Evolutionary conservation across 2,888 invertebrate genomes (phyloP).

Genomic region (Tromatobia lineatoria): DNA sequence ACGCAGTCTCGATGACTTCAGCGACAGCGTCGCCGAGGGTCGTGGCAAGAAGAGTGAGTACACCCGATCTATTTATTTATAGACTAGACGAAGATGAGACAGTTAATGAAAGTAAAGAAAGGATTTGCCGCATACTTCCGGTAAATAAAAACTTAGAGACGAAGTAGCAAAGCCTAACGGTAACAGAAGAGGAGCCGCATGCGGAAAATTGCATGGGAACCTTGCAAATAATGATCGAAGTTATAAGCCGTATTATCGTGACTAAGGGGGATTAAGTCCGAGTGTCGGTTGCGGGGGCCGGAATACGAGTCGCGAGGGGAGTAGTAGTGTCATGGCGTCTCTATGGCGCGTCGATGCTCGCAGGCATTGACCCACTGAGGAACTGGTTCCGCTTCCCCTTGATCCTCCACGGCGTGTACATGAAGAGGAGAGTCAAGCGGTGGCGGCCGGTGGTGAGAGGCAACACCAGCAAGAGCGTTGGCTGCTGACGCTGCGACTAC

Average conservation of each 20-base stretch:
- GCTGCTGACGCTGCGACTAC: slow-evolving; percentile 19
- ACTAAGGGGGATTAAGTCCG: slow-evolving; percentile 34
- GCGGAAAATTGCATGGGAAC: slow-evolving; percentile 34
- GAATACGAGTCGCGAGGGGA: slow-evolving; percentile 34
- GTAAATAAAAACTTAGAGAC: slow-evolving; percentile 4
- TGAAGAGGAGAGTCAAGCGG: slow-evolving; percentile 60
- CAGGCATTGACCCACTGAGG: slow-evolving; percentile 84
- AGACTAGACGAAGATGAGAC: slow-evolving; percentile 7
- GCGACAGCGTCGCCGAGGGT: slow-evolving; percentile 88
- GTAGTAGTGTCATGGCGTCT: slow-evolving; percentile 44
- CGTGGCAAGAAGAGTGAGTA: slow-evolving; percentile 92
- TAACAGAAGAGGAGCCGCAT: not conserved
- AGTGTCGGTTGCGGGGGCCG: slow-evolving; percentile 6
- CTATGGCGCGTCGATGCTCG: slow-evolving; percentile 50
- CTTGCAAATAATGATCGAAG: slow-evolving; percentile 10
- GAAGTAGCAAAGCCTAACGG: not conserved
- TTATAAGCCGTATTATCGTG: slow-evolving; percentile 39
- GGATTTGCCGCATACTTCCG: not conserved
- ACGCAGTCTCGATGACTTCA: slow-evolving; percentile 90
- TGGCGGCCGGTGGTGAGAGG: slow-evolving; percentile 66
- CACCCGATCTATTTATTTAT: slow-evolving; percentile 6
- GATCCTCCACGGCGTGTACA: slow-evolving; percentile 68
- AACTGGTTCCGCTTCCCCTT: slow-evolving; percentile 85
- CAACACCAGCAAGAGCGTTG: slow-evolving; percentile 36
- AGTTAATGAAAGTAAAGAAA: slow-evolving; percentile 23